phyloP scores from a whole-genome alignment of 2,888 invertebrate species.

The Shargacucullia verbasci region DNA sequence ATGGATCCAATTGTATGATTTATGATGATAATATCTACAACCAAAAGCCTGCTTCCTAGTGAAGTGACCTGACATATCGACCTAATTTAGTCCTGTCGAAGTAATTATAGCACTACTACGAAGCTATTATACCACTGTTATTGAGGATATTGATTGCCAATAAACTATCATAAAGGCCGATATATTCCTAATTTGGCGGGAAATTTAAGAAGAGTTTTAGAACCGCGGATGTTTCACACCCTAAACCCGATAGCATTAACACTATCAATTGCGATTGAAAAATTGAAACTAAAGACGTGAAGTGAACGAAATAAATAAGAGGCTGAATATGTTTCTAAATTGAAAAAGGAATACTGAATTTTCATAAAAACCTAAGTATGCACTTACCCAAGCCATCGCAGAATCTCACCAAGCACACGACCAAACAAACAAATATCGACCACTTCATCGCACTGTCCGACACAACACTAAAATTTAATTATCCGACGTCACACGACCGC shows the following conservation, averaged over 20 bases:
- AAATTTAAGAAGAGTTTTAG: slow-evolving; percentile 19
- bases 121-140: slow-evolving; percentile 18
- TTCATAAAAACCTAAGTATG: not conserved
- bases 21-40: not conserved
- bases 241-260: slow-evolving; percentile 16
- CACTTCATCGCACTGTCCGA: slow-evolving; percentile 82
- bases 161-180: slow-evolving; percentile 45
- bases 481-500: slow-evolving; percentile 64
- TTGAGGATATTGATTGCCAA: slow-evolving; percentile 49
- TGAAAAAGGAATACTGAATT: not conserved
- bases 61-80: not conserved
- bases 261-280: slow-evolving; percentile 18
- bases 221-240: slow-evolving; percentile 17
- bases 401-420: slow-evolving; percentile 72
- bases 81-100: slow-evolving; percentile 1
- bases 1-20: no score
- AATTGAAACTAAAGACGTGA: slow-evolving; percentile 30
- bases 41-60: slow-evolving; percentile 10
- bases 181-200: slow-evolving; percentile 45
- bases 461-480: slow-evolving; percentile 70
- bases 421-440: slow-evolving; percentile 71
- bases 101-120: slow-evolving; percentile 4
- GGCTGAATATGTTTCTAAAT: not conserved
- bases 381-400: slow-evolving; percentile 77
- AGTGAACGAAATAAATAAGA: slow-evolving; percentile 12